Percentiles rank a stretch among this genome's conserved stretches.
These are phyloP conservation scores for Ctenomys sociabilis DNA, from an alignment of 2,113 vertebrate species.

Conservation along the genomic window DNA sequence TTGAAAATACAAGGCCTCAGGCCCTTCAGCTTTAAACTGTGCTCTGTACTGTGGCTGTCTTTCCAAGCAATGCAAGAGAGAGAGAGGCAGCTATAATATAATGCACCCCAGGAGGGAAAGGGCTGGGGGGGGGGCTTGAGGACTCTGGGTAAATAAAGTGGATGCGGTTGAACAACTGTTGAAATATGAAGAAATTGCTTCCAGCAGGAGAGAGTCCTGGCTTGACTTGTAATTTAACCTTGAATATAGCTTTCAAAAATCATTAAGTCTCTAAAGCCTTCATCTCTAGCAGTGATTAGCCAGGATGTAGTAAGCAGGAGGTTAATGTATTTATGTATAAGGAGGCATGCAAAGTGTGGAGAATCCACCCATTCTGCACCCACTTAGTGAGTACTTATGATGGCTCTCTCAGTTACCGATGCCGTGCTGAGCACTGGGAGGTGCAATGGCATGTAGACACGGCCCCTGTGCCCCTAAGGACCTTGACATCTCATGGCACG, in stretches of 20 bases:
- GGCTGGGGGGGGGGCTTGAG: accelerated
- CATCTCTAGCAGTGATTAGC: constrained; percentile 69
- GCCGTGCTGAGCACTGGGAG: accelerated
- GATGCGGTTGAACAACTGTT: constrained; percentile 10
- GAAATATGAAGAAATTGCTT: constrained; percentile 71
- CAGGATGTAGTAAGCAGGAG: constrained; percentile 57
- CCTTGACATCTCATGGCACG: background rate
- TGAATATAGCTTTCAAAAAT: constrained; percentile 75
- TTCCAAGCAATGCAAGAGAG: background rate
- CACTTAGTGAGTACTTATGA: background rate
- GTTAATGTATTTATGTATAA: constrained; percentile 70
- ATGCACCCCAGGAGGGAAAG: background rate
- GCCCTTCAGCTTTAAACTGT: background rate
- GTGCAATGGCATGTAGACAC: accelerated
- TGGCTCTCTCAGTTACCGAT: background rate
- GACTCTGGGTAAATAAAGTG: constrained; percentile 18
- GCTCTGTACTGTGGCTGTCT: background rate
- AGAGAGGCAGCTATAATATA: accelerated
- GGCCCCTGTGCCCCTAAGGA: background rate
- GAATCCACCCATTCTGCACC: background rate
- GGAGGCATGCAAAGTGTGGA: background rate
- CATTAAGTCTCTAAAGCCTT: constrained; percentile 73
- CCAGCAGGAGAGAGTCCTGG: constrained; percentile 57
- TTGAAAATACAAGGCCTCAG: background rate
- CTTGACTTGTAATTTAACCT: constrained; percentile 78